Conservation (phyloP, 2,888 invertebrate species). For the Hirtodrosophila cameraria region DNA sequence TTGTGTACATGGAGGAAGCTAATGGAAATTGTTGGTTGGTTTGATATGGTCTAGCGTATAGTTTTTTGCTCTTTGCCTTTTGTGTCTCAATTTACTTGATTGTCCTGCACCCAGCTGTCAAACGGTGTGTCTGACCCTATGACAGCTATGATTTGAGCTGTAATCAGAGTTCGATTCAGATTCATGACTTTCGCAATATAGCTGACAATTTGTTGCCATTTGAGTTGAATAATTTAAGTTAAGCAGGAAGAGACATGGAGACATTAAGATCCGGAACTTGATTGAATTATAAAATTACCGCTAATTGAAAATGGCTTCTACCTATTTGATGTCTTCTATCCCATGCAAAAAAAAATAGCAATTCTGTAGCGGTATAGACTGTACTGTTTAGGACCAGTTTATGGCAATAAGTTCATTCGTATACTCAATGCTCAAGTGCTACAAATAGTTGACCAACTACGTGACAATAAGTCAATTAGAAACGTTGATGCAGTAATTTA, state of each 20-base stretch:
- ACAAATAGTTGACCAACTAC: slow-evolving; percentile 39
- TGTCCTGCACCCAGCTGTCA: slow-evolving; percentile 35
- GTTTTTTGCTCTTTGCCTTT: not conserved
- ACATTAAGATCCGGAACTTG: too few relatives aligned
- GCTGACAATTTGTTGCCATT: slow-evolving; percentile 1
- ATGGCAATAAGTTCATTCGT: slow-evolving; percentile 11
- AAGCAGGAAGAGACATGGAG: not conserved
- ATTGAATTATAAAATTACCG: too few relatives aligned
- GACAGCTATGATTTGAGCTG: slow-evolving; percentile 25
- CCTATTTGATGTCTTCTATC: too few relatives aligned
- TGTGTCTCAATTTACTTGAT: slow-evolving; percentile 38
- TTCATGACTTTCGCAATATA: not conserved
- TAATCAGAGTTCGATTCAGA: slow-evolving; percentile 18
- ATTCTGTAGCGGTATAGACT: too few relatives aligned
- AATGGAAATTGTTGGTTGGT: too few relatives aligned
- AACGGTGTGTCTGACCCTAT: slow-evolving; percentile 38
- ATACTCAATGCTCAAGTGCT: slow-evolving; percentile 18
- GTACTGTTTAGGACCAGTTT: too few relatives aligned
- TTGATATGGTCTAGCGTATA: not conserved
- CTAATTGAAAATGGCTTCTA: too few relatives aligned
- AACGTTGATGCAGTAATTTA: slow-evolving; percentile 42
- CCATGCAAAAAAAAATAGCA: too few relatives aligned
- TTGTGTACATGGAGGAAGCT: too few relatives aligned
- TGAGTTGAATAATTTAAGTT: not conserved
- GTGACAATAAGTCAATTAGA: slow-evolving; percentile 56